Base-by-base conservation (phyloP, 1,140 invertebrate species). In the Lordiphosa collinella region DNA sequence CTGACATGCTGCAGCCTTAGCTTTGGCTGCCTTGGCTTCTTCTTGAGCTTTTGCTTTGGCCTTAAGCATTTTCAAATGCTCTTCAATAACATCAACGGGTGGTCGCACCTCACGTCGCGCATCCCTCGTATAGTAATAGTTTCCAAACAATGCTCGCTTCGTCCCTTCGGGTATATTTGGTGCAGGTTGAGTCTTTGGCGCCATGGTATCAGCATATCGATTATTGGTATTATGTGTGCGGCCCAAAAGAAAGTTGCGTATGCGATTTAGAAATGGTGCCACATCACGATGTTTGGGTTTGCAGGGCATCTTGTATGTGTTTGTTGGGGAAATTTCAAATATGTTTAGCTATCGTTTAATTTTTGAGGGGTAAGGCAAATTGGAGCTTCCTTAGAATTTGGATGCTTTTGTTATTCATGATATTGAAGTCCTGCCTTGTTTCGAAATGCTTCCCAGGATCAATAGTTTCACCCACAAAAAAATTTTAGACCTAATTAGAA, bases 191-290 rank as follows among this genome's bases (percentile, higher is more conserved):
- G 29, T 71, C 1, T 62, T 53, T 9, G 58, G 35, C 3, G 71
- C 61, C 2, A 78, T 0, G 0, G 18, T 59, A 6, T 85, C 72
- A 0, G 52, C 44, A 11, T 43, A 69, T 0, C 78, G 68, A 18
- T 48, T 59, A 4, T 35, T 34, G 2, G 72, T 65, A 0, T 54
- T 35, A 14, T 84, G 62, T 2, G 43, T 58, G 6, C 76, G 62
- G 1, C 76, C 76, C 36, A 82, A 22, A 0, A 84, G 40, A 37
- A 82, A 82, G n/a, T 84, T 29, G n/a, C 76, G 76, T 0, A 82
- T 0, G 2, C 51, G 47, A 12, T 70, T 61, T 2, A 82, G 41
- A 10, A 82, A 64, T 0, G 49, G 61, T 6, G 78, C 64, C 11
- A 82, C 36, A 12, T 82, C 78, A 6, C 76, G 78, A 11, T 76